These are phyloP conservation scores for Andrena camellia DNA, from an alignment of 2,888 invertebrate species.

Conservation along the genomic window DNA sequence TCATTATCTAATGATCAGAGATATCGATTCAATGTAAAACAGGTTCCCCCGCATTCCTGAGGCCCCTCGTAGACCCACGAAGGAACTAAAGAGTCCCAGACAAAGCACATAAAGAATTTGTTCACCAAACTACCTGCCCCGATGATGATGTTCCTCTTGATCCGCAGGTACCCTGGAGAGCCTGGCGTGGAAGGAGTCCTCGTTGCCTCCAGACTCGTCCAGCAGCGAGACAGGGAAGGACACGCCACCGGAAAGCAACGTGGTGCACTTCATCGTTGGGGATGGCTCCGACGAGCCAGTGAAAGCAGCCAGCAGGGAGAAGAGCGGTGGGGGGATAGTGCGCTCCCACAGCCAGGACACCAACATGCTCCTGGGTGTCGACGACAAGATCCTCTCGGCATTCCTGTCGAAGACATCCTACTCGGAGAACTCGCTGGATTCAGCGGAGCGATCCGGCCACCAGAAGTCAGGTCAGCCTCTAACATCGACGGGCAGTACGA, in stretches of 20 bases:
- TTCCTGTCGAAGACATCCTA: constrained; percentile 85
- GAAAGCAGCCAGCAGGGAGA: constrained; percentile 56
- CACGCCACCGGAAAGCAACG: constrained; percentile 80
- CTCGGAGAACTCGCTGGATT: constrained; percentile 86
- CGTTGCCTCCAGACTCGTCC: constrained; percentile 86
- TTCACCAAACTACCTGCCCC: neutral
- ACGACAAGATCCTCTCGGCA: constrained; percentile 74
- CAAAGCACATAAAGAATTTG: neutral
- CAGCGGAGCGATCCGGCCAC: constrained; percentile 40
- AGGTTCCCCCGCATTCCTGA: neutral
- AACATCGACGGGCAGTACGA: neutral
- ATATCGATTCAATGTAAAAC: neutral
- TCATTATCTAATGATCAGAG: neutral
- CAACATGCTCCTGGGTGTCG: constrained; percentile 77
- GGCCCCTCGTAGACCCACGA: neutral
- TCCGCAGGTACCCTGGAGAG: constrained; percentile 80
- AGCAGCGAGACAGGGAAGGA: constrained; percentile 87
- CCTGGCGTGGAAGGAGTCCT: constrained; percentile 85
- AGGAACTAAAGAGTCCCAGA: no score
- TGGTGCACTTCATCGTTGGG: constrained; percentile 81
- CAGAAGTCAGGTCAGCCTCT: constrained; percentile 5
- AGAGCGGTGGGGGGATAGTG: constrained; percentile 77
- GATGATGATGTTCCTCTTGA: constrained; percentile 39
- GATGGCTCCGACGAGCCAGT: constrained; percentile 72
- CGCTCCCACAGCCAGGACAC: constrained; percentile 87